Conservation (phyloP, 1,140 invertebrate genomes). For the Aphaenogaster rudis region DNA sequence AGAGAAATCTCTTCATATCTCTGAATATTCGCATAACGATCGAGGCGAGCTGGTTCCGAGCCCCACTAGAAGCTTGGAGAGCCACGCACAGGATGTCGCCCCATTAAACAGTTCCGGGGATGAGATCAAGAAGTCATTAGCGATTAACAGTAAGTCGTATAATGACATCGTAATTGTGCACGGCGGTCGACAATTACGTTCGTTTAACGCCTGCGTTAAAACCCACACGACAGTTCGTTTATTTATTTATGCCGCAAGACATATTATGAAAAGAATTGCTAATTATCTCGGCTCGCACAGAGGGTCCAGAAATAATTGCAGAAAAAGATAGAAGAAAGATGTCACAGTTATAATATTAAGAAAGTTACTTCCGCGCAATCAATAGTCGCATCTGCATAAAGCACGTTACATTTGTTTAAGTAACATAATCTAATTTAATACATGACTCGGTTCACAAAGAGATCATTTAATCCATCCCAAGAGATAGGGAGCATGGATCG, state of each 20-base stretch:
- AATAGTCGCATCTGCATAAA: not conserved
- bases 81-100: conserved; percentile 75
- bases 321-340: not conserved
- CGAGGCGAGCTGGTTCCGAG: conserved; percentile 57
- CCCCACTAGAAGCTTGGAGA: conserved; percentile 67
- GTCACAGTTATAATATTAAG: not conserved
- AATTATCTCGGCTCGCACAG: conserved; percentile 27
- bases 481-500: not conserved
- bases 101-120: conserved; percentile 66
- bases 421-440: not conserved
- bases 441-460: not conserved
- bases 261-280: conserved; percentile 8
- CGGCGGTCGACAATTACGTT: conserved; percentile 39
- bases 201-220: conserved; percentile 33
- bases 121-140: conserved; percentile 70
- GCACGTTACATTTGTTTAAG: not conserved
- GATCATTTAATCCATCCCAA: not conserved
- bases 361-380: not conserved
- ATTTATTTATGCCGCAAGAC: conserved; percentile 39
- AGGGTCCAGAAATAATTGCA: not conserved
- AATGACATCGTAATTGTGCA: conserved; percentile 68
- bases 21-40: conserved; percentile 66
- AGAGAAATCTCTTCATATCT: conserved; percentile 43
- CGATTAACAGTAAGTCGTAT: conserved; percentile 67
- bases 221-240: conserved; percentile 11